phyloP scores from a whole-genome alignment of 1,140 invertebrate species.

The Drosophila burlai region DNA sequence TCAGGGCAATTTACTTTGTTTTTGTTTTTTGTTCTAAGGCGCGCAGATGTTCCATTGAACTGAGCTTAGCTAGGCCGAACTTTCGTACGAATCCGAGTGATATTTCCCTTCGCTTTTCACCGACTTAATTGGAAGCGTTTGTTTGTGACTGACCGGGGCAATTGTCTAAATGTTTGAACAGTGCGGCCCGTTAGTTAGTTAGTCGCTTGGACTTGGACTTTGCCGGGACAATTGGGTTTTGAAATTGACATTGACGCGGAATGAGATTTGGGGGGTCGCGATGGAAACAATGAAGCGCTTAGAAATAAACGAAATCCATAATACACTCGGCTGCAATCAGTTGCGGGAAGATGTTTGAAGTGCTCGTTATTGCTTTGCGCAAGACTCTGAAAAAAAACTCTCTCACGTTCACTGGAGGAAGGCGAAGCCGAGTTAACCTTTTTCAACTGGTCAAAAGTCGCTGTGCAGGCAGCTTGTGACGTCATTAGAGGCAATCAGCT shows the following conservation, averaged over 20 bases:
- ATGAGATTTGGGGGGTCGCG: constrained; percentile 38
- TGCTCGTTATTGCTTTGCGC: constrained; percentile 15
- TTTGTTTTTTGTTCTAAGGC: constrained; percentile 54
- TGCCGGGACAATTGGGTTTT: constrained; percentile 41
- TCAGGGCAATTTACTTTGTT: constrained; percentile 54
- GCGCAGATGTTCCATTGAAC: constrained; percentile 51
- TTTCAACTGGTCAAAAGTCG: constrained; percentile 66
- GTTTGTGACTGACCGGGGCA: constrained; percentile 28
- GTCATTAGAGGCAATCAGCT: constrained; percentile 35
- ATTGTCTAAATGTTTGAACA: constrained; percentile 63
- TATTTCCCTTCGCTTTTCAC: constrained; percentile 57
- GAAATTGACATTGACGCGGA: constrained; percentile 54
- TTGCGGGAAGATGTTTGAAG: constrained; percentile 27
- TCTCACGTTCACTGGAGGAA: constrained; percentile 64
- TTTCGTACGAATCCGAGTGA: constrained; percentile 11
- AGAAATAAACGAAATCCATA: constrained; percentile 34
- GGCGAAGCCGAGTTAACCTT: constrained; percentile 66
- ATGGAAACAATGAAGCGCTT: constrained; percentile 33
- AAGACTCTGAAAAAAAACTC: constrained; percentile 46
- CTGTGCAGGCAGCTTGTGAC: constrained; percentile 35
- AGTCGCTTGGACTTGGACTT: constrained; percentile 45
- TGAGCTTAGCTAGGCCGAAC: constrained; percentile 3
- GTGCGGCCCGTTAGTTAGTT: constrained; percentile 27
- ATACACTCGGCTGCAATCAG: constrained; percentile 8
- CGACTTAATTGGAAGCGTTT: constrained; percentile 65